Evolutionary conservation across 2,797 vertebrate genomes (phyloP), one percentile per base, ranked within the genome.

Genomic region (Mormyrops boulengeri): DNA sequence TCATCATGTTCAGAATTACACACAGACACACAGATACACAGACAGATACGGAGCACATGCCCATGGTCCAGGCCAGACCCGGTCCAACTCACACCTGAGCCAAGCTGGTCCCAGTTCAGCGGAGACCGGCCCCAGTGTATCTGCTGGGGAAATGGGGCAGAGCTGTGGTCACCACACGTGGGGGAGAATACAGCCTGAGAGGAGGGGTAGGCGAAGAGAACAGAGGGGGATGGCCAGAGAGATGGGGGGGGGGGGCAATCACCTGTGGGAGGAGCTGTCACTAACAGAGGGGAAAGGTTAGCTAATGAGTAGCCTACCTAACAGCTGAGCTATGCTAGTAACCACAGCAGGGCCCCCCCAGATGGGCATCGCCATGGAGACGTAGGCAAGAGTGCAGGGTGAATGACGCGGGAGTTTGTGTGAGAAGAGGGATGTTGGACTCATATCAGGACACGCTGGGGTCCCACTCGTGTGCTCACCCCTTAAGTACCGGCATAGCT

Each of bases 401-500:
- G 50, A 85, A 69, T 62, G 60, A 86, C 11, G 89, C 55, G 17
- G 84, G 89, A 60, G 60, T 66, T 30, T 62, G 85, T 88, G 73
- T 44, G 38, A 44, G 38, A 2, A 80, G 38, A 44, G 5, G 94
- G 95, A 96, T 95, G 95, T 34, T 88, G 38, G 55, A 22, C 55
- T 62, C 7, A n/a, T 47, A 52, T 91, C 88, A 91, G 90, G 92
- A 90, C 53, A 66, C 90, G 89, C 91, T 90, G 53, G 80, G 93
- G 96, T 95, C 95, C 94, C 94, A 93, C 93, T 93, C 91, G 94
- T 95, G 93, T 96, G 96, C 96, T 96, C 96, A 96, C 95, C 95
- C 95, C 96, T 96, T 96, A 96, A 95, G 96, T 96, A 95, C 95
- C 94, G 95, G 95, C 96, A 96, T 96, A 95, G 95, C 92, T 90